Conservation (phyloP, 2,797 vertebrate species). For the Leuciscus waleckii region DNA sequence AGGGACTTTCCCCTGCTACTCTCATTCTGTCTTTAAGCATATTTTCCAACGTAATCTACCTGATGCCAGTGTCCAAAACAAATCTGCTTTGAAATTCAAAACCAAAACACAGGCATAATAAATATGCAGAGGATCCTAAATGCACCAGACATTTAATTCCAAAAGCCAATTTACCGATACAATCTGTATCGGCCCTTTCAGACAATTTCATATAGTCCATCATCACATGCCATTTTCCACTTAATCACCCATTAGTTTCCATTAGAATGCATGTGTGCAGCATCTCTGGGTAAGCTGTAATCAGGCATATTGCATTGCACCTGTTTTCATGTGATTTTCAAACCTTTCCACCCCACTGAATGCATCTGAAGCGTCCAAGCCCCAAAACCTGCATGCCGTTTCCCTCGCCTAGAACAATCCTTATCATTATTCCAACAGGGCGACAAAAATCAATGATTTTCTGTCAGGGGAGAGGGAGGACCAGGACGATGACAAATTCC, state of each 20-base stretch:
- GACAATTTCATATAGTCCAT: constrained; percentile 61
- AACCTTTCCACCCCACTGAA: constrained; percentile 70
- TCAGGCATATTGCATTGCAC: constrained; percentile 67
- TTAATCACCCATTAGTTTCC: constrained; percentile 74
- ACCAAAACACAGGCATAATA: constrained; percentile 1
- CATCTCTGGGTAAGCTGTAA: constrained; percentile 68
- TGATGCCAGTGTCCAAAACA: constrained; percentile 43
- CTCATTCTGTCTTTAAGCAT: constrained; percentile 40
- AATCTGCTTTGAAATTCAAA: constrained; percentile 53
- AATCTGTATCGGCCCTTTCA: constrained; percentile 40
- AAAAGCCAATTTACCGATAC: constrained; percentile 4
- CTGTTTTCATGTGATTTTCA: constrained; percentile 55
- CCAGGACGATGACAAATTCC: constrained; percentile 58
- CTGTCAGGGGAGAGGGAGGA: constrained; percentile 50
- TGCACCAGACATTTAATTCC: constrained; percentile 9
- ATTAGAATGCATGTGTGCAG: constrained; percentile 72
- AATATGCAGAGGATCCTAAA: neutral
- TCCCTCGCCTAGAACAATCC: constrained; percentile 61
- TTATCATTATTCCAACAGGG: constrained; percentile 82
- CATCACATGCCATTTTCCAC: constrained; percentile 78
- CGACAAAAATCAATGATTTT: constrained; percentile 67
- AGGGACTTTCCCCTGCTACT: constrained; percentile 46
- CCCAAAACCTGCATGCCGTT: constrained; percentile 52
- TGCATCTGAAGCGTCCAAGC: constrained; percentile 62
- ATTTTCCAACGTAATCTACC: constrained; percentile 51